Percentiles rank a stretch among this genome's conserved stretches.
Conservation (phyloP, 2,113 vertebrate species). For the Symphodus melops region DNA sequence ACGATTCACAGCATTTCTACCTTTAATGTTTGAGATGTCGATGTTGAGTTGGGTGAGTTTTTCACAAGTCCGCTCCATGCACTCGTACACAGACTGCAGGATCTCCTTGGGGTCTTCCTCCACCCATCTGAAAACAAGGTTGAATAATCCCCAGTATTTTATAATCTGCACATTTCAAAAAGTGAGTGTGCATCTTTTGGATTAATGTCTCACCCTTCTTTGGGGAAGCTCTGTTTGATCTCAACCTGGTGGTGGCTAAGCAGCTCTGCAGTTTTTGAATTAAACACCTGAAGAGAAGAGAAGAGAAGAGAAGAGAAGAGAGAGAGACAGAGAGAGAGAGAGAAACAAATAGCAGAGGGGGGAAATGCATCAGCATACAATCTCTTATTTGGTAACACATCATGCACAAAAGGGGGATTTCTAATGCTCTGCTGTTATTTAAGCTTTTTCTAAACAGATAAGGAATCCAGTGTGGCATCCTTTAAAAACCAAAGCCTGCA, state of each 20-base stretch:
- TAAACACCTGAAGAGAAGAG: no score
- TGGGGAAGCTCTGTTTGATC: constrained; percentile 95
- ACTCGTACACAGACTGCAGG: constrained; percentile 94
- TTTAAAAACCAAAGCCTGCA: background rate
- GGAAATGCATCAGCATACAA: background rate
- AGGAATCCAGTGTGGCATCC: background rate
- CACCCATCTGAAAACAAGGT: constrained; percentile 88
- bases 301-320: no score
- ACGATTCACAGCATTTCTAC: constrained; percentile 67
- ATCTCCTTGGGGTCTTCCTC: constrained; percentile 97
- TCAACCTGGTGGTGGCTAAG: constrained; percentile 98
- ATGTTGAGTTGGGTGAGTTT: constrained; percentile 93
- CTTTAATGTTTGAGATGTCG: constrained; percentile 94
- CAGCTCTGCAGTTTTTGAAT: constrained; percentile 95
- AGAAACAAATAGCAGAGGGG: background rate
- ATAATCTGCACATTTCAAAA: background rate
- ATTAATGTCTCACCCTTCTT: constrained; percentile 88
- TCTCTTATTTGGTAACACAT: background rate
- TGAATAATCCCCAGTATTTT: fast-evolving
- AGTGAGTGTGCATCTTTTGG: background rate
- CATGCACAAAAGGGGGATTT: background rate
- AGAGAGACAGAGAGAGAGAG: constrained; percentile 11
- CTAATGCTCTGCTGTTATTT: background rate
- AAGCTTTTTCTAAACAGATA: no score
- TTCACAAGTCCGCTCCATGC: constrained; percentile 95